Percentiles rank a stretch among this genome's conserved stretches.
These are phyloP conservation scores for Pseudochaenichthys georgianus DNA, from an alignment of 2,797 vertebrate genomes.

Conservation along the genomic window DNA sequence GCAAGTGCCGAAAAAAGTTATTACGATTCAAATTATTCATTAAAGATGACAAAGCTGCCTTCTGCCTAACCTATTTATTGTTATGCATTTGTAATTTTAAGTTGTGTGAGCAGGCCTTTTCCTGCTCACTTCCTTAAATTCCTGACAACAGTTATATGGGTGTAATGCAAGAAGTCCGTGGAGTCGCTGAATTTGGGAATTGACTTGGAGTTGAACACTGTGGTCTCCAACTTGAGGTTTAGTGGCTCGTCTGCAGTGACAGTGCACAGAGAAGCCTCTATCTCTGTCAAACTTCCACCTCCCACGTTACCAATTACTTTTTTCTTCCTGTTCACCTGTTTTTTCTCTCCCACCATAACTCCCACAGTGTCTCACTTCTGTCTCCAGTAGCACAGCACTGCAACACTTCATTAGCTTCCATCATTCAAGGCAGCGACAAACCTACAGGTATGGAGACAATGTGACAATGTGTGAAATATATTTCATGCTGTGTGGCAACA, in stretches of 20 bases:
- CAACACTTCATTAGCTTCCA: conserved; percentile 72
- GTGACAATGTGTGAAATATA: conserved; percentile 50
- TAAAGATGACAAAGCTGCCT: not conserved
- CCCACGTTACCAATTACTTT: conserved; percentile 39
- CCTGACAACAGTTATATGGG: not conserved
- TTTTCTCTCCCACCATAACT: conserved; percentile 7
- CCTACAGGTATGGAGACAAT: conserved; percentile 20
- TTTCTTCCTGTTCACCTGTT: conserved; percentile 19
- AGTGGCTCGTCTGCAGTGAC: conserved; percentile 9
- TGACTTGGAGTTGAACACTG: not conserved
- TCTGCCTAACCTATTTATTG: not conserved
- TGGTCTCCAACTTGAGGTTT: not conserved
- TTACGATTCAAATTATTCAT: not conserved
- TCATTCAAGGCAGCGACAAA: conserved; percentile 46
- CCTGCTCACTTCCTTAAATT: not conserved
- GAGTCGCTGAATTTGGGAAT: conserved; percentile 12
- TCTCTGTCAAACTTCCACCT: conserved; percentile 54
- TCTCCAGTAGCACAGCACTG: conserved; percentile 18
- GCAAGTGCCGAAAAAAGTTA: not conserved
- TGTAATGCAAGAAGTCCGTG: not conserved
- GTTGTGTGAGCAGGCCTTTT: not conserved
- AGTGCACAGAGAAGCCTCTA: conserved; percentile 1
- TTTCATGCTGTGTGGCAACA: conserved; percentile 21
- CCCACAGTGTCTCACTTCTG: conserved; percentile 37
- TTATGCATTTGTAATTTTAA: not conserved